These are phyloP conservation scores for Cladopsammia gracilis DNA, from an alignment of 64 coral and sea anemone genomes.

Conservation along the genomic window DNA sequence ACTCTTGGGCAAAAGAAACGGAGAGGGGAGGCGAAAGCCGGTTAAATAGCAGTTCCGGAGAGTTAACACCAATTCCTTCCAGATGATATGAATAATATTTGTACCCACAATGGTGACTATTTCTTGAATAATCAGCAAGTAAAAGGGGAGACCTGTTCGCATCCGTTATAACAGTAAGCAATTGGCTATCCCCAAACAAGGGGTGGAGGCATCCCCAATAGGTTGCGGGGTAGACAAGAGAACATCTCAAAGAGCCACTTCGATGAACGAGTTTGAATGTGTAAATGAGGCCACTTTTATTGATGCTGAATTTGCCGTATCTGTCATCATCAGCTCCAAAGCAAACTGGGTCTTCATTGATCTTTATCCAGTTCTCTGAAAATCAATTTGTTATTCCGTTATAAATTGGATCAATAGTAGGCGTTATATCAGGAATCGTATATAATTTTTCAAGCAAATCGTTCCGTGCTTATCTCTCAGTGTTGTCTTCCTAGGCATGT, in stretches of 20 bases:
- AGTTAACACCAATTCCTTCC: not conserved
- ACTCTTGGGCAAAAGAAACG: slow-evolving; percentile 1
- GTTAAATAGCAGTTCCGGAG: not conserved
- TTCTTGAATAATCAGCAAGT: not conserved
- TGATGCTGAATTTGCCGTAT: not conserved
- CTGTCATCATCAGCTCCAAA: not conserved
- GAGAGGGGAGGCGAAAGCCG: not conserved
- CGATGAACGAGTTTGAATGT: not conserved
- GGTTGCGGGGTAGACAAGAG: not conserved
- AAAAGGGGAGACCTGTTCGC: not conserved
- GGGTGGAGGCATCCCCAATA: not conserved
- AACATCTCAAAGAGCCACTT: not conserved
- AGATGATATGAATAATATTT: not conserved
- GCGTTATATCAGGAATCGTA: no score
- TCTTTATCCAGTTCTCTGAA: slow-evolving; percentile 11
- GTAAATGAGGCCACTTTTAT: not conserved
- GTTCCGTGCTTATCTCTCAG: no score
- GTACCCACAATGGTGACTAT: no score
- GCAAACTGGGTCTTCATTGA: not conserved
- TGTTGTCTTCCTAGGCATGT: no score
- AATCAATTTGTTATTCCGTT: not conserved
- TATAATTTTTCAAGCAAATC: no score
- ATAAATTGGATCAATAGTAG: no score
- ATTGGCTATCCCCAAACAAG: not conserved
- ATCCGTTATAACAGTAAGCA: not conserved